phyloP scores from a whole-genome alignment of 2,888 invertebrate species.

The Yponomeuta plumbellus region DNA sequence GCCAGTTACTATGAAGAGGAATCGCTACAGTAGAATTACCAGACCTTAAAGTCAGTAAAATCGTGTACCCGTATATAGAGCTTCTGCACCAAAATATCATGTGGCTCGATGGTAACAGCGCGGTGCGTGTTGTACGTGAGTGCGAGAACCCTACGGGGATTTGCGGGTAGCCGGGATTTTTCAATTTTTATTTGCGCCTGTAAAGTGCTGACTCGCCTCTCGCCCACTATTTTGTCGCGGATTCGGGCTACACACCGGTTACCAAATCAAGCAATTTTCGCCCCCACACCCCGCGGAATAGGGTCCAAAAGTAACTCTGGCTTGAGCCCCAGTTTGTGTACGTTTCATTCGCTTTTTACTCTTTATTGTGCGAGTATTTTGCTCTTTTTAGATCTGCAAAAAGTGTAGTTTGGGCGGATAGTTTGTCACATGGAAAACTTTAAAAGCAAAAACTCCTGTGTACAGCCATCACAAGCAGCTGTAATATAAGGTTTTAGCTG shows the following conservation, averaged over 20 bases:
- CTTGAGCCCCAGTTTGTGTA: neutral
- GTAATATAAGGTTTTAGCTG: no score
- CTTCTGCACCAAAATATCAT: conserved; percentile 23
- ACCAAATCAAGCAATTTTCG: neutral
- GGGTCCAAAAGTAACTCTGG: neutral
- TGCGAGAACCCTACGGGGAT: conserved; percentile 51
- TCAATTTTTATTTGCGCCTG: conserved; percentile 70
- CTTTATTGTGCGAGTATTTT: no score
- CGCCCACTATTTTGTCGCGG: neutral
- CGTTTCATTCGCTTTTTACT: no score
- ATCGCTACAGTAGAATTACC: no score
- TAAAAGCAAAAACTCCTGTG: no score
- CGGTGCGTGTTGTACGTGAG: conserved; percentile 55
- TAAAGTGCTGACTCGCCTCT: conserved; percentile 49
- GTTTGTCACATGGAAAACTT: no score
- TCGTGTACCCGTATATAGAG: neutral
- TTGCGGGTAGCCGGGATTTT: conserved; percentile 57
- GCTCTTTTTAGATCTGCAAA: no score
- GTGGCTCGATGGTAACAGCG: conserved; percentile 38
- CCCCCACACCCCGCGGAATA: neutral
- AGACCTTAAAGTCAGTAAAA: no score
- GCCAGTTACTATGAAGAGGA: no score
- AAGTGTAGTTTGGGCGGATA: no score
- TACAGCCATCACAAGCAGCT: no score
- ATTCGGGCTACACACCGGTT: neutral